These are phyloP conservation scores for Drosophila falleni DNA, from an alignment of 2,888 invertebrate species.

Conservation along the genomic window DNA sequence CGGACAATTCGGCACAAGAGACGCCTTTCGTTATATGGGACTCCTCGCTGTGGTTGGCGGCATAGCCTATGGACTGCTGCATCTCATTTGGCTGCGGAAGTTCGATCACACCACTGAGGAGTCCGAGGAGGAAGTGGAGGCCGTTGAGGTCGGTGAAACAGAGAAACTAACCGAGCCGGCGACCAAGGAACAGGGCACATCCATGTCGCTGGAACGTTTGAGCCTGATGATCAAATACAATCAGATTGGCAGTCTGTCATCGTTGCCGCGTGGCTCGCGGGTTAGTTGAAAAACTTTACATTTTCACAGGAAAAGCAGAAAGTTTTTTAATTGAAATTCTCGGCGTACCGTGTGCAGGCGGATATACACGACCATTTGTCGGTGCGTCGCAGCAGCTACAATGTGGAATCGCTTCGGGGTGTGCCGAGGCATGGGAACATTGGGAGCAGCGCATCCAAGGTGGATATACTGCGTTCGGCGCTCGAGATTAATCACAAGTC, in stretches of 20 bases:
- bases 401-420: conserved; percentile 84
- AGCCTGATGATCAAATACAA: conserved; percentile 92
- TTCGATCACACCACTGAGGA: conserved; percentile 86
- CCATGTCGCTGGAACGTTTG: conserved; percentile 90
- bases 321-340: conserved; percentile 64
- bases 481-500: conserved; percentile 88
- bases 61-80: conserved; percentile 89
- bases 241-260: conserved; percentile 91
- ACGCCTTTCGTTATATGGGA: conserved; percentile 93
- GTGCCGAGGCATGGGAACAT: conserved; percentile 80
- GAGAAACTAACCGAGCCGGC: conserved; percentile 89
- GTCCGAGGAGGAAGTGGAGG: conserved; percentile 84
- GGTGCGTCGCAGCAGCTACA: conserved; percentile 85
- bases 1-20: conserved; percentile 90
- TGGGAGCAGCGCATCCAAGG: conserved; percentile 86
- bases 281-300: conserved; percentile 82
- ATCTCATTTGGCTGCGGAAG: conserved; percentile 90
- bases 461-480: conserved; percentile 90
- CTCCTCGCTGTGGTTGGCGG: conserved; percentile 90
- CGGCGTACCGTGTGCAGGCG: conserved; percentile 65
- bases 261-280: conserved; percentile 89
- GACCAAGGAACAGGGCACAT: conserved; percentile 89
- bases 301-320: conserved; percentile 4
- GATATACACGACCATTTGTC: conserved; percentile 85
- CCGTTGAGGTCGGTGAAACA: conserved; percentile 87